A percentile compares a stretch with the other conserved stretches of the same genome.
Conservation (phyloP, 2,888 invertebrate genomes). For the Hedya salicella region DNA sequence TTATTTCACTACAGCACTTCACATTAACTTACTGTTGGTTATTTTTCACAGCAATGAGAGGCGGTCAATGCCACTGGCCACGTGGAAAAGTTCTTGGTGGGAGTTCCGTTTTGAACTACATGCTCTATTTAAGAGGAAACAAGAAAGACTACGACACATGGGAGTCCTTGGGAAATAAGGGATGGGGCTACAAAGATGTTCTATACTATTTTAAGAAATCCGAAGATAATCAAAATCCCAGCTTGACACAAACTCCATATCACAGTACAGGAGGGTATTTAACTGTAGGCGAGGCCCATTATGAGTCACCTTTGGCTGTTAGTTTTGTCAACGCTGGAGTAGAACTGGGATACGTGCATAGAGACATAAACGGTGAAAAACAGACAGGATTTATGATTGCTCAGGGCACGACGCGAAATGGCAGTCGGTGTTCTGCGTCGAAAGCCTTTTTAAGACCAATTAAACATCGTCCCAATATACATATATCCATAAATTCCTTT, state of each 20-base stretch:
- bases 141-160: slow-evolving; percentile 95
- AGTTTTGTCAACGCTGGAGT: slow-evolving; percentile 93
- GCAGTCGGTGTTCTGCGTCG: slow-evolving; percentile 94
- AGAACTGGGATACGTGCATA: slow-evolving; percentile 93
- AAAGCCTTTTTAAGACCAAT: slow-evolving; percentile 94
- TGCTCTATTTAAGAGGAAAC: slow-evolving; percentile 96
- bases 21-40: no score
- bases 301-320: slow-evolving; percentile 92
- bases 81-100: slow-evolving; percentile 97
- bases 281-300: slow-evolving; percentile 94
- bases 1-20: no score
- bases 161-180: slow-evolving; percentile 94
- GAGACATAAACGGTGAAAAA: slow-evolving; percentile 94
- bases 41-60: slow-evolving; percentile 89
- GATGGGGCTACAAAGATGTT: slow-evolving; percentile 93
- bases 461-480: slow-evolving; percentile 91
- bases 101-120: slow-evolving; percentile 94
- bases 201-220: slow-evolving; percentile 95
- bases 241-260: slow-evolving; percentile 90
- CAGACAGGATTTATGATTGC: slow-evolving; percentile 96
- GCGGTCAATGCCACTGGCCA: slow-evolving; percentile 94
- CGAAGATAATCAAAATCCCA: slow-evolving; percentile 95
- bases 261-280: slow-evolving; percentile 92
- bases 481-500: slow-evolving; percentile 93
- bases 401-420: slow-evolving; percentile 91